Percentiles rank a stretch among this genome's conserved stretches.
Evolutionary conservation across 2,113 vertebrate species (phyloP).

Genomic region (Lathamus discolor): DNA sequence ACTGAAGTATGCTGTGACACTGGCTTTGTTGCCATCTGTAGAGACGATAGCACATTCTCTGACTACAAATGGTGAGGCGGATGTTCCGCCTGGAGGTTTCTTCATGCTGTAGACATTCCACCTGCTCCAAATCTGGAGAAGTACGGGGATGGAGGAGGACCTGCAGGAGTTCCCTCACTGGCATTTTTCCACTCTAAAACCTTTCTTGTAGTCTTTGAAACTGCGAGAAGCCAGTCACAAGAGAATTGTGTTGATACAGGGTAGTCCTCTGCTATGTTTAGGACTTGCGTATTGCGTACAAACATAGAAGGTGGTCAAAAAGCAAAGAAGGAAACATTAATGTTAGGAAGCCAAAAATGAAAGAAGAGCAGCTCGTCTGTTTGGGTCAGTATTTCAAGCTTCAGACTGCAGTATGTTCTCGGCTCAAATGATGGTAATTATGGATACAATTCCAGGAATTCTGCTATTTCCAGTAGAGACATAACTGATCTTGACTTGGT

Average conservation of each 20-base stretch:
- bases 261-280: not conserved
- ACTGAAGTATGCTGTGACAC: not conserved
- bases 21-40: not conserved
- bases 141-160: not conserved
- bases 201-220: not conserved
- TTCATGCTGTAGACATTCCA: not conserved
- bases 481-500: not conserved
- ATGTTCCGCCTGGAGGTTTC: not conserved
- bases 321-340: not conserved
- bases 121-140: not conserved
- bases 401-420: not conserved
- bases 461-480: not conserved
- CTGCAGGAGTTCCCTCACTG: not conserved
- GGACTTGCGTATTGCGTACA: not conserved
- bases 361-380: not conserved
- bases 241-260: not conserved
- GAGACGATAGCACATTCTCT: accelerated
- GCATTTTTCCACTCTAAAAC: not conserved
- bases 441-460: not conserved
- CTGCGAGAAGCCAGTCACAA: not conserved
- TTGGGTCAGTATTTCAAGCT: not conserved
- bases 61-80: not conserved
- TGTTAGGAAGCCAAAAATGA: not conserved
- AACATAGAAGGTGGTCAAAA: not conserved
- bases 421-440: not conserved